Evolutionary conservation across 2,797 vertebrate genomes (phyloP).

Genomic region (Channallabes apus): DNA sequence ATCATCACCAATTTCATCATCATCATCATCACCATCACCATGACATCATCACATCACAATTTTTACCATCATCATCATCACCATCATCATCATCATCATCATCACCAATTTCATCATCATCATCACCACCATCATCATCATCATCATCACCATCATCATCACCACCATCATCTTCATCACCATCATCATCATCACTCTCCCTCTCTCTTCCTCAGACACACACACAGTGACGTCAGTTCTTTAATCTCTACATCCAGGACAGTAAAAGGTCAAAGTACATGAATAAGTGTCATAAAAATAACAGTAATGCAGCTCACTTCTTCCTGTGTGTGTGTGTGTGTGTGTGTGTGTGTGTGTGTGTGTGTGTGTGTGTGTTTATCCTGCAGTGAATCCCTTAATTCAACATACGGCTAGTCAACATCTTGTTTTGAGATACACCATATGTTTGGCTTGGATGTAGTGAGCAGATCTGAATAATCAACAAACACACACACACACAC

Average conservation of each 20-base stretch:
- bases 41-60: no score
- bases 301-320: background rate
- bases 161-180: no score
- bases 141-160: no score
- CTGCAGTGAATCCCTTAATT: slow-evolving; percentile 46
- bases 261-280: background rate
- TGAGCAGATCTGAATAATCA: slow-evolving; percentile 38
- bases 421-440: slow-evolving; percentile 53
- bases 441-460: slow-evolving; percentile 48
- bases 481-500: slow-evolving; percentile 59
- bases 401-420: slow-evolving; percentile 44
- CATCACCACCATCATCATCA: no score
- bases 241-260: background rate
- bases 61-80: no score
- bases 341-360: background rate
- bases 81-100: no score
- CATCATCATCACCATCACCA: no score
- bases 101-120: no score
- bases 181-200: no score
- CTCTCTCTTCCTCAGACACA: background rate
- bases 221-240: background rate
- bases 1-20: no score
- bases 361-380: slow-evolving; percentile 40
- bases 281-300: background rate
- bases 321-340: slow-evolving; percentile 51